These are phyloP conservation scores for Salmo trutta DNA, from an alignment of 2,797 vertebrate genomes.

Conservation along the genomic window DNA sequence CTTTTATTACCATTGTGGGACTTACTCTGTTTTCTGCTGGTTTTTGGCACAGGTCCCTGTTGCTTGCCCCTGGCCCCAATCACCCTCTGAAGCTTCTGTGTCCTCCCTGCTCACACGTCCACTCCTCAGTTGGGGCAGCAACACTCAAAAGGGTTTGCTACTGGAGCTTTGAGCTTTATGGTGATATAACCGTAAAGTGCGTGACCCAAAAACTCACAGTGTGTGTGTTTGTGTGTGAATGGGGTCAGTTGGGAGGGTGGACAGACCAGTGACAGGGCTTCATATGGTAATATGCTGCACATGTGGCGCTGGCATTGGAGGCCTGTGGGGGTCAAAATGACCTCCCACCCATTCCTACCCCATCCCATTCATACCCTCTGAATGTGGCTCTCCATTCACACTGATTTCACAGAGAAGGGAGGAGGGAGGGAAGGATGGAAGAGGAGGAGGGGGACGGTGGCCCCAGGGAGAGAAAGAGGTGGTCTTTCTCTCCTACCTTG, in stretches of 20 bases:
- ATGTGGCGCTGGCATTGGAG: conserved; percentile 70
- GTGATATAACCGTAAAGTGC: conserved; percentile 59
- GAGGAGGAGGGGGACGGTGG: conserved; percentile 50
- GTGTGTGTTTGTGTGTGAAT: conserved; percentile 52
- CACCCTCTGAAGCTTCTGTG: conserved; percentile 37
- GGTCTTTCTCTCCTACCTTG: conserved; percentile 71
- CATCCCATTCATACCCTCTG: conserved; percentile 71
- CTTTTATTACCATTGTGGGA: conserved; percentile 57
- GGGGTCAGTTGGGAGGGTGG: conserved; percentile 65
- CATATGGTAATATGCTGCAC: conserved; percentile 80
- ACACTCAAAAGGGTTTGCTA: conserved; percentile 35
- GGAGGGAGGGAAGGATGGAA: conserved; percentile 32
- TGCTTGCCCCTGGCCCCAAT: conserved; percentile 34
- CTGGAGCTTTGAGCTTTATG: conserved; percentile 46
- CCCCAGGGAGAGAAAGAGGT: conserved; percentile 70
- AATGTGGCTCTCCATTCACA: conserved; percentile 78
- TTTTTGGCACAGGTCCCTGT: conserved; percentile 45
- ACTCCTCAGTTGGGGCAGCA: conserved; percentile 35
- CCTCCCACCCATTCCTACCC: conserved; percentile 53
- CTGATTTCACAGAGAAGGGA: conserved; percentile 72
- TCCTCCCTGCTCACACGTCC: conserved; percentile 47
- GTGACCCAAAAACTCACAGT: conserved; percentile 54
- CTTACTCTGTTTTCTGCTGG: conserved; percentile 33
- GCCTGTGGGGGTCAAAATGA: conserved; percentile 69
- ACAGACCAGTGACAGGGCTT: conserved; percentile 71